phyloP scores from a whole-genome alignment of 1,140 invertebrate species.

The Scylla paramamosain region DNA sequence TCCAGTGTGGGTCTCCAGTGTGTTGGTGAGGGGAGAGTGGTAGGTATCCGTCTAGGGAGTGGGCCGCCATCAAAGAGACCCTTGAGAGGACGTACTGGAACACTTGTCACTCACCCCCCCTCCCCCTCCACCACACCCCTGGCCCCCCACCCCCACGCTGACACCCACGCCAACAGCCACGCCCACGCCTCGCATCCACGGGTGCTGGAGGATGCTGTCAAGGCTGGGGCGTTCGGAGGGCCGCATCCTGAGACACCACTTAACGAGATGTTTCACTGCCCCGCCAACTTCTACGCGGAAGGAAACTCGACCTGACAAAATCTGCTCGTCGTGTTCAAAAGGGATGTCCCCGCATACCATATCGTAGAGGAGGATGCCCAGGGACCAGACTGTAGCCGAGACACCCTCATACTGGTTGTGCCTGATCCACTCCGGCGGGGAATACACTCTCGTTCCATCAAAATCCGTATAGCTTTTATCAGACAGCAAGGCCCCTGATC shows the following conservation, averaged over 20 bases:
- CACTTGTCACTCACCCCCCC: conserved; percentile 44
- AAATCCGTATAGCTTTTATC: conserved; percentile 85
- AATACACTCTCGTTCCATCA: conserved; percentile 85
- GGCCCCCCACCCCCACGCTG: neutral
- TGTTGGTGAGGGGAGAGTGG: neutral
- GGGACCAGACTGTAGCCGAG: conserved; percentile 86
- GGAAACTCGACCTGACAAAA: conserved; percentile 84
- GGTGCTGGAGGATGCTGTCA: conserved; percentile 83
- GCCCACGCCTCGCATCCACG: conserved; percentile 80
- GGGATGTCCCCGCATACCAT: conserved; percentile 88
- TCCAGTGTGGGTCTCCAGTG: too few species aligned
- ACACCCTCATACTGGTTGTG: conserved; percentile 84
- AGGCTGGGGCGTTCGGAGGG: conserved; percentile 83
- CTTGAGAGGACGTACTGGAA: conserved; percentile 70
- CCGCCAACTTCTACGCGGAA: conserved; percentile 81
- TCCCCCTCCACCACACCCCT: neutral
- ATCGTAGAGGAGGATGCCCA: conserved; percentile 86
- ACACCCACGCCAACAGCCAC: neutral
- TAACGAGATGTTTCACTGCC: conserved; percentile 84
- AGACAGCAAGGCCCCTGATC: conserved; percentile 84
- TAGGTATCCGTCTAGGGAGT: neutral
- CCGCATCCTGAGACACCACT: conserved; percentile 83
- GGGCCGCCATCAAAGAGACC: conserved; percentile 71
- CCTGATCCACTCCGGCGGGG: conserved; percentile 87
- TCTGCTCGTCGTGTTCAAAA: conserved; percentile 86